These are phyloP conservation scores for Megathymus violae DNA, from an alignment of 1,140 invertebrate genomes.

Conservation along the genomic window DNA sequence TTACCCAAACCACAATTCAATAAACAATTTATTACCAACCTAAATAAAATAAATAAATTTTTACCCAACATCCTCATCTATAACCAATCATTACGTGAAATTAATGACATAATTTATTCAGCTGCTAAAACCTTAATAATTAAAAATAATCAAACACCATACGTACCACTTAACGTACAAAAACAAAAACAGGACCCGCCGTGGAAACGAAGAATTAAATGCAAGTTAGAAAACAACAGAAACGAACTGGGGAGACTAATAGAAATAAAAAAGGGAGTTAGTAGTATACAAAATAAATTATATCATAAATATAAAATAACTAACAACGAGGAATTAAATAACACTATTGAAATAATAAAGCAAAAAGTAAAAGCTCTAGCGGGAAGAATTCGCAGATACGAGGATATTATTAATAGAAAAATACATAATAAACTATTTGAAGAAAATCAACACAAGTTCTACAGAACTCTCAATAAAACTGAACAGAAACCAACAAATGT, in stretches of 20 bases:
- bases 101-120: slow-evolving; percentile 37
- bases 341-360: slow-evolving; percentile 24
- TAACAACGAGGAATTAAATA: slow-evolving; percentile 21
- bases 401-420: slow-evolving; percentile 27
- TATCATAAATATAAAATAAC: slow-evolving; percentile 29
- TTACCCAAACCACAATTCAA: slow-evolving; percentile 33
- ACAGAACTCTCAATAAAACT: slow-evolving; percentile 5
- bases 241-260: slow-evolving; percentile 32
- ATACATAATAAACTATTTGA: slow-evolving; percentile 25
- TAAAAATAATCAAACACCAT: slow-evolving; percentile 31
- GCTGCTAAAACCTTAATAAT: slow-evolving; percentile 37
- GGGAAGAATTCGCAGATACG: slow-evolving; percentile 32
- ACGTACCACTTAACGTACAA: not conserved
- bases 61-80: slow-evolving; percentile 22
- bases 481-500: slow-evolving; percentile 6
- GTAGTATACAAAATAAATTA: slow-evolving; percentile 9
- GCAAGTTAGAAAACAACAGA: slow-evolving; percentile 28
- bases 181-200: slow-evolving; percentile 16
- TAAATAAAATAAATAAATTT: slow-evolving; percentile 24
- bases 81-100: slow-evolving; percentile 17
- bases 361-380: slow-evolving; percentile 26
- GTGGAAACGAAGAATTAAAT: slow-evolving; percentile 10
- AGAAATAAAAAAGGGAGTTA: slow-evolving; percentile 35
- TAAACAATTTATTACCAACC: slow-evolving; percentile 6
- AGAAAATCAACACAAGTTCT: slow-evolving; percentile 35